Conservation (phyloP, 2,797 vertebrate species). For the Phaenicophaeus curvirostris region DNA sequence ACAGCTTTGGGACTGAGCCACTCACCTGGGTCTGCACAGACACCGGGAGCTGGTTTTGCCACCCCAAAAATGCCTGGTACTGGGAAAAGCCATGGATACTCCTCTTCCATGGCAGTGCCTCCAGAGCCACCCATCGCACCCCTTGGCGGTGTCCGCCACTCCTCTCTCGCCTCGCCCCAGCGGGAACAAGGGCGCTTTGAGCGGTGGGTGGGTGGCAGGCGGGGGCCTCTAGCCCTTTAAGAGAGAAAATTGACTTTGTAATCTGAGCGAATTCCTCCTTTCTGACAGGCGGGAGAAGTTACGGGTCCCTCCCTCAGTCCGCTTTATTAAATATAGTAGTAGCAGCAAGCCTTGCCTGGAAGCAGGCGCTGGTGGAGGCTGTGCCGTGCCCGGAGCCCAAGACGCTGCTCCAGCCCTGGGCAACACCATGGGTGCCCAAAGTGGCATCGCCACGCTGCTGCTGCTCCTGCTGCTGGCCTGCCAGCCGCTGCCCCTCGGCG, state of each 20-base stretch:
- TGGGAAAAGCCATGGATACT: not conserved
- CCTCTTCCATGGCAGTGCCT: not conserved
- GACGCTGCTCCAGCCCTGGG: not conserved
- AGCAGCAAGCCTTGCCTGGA: not conserved
- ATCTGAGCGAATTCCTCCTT: slow-evolving; percentile 55
- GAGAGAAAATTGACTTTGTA: slow-evolving; percentile 48
- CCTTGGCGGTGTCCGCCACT: accelerated
- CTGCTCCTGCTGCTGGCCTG: slow-evolving; percentile 1
- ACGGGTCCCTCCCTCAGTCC: slow-evolving; percentile 61
- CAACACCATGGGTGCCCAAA: slow-evolving; percentile 11
- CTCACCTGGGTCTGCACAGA: not conserved
- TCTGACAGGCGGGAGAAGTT: slow-evolving; percentile 66
- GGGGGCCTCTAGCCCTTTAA: slow-evolving; percentile 64
- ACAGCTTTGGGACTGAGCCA: not conserved
- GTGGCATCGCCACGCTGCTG: not conserved
- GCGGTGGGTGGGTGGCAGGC: not conserved
- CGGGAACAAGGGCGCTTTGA: slow-evolving; percentile 54
- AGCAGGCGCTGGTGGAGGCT: not conserved
- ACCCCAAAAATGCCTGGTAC: not conserved
- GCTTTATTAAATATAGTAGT: slow-evolving; percentile 74
- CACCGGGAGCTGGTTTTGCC: not conserved
- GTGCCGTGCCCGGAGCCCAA: not conserved
- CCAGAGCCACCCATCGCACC: not conserved
- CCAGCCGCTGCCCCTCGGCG: not conserved
- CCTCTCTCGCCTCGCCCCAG: not conserved